A percentile compares a stretch with the other conserved stretches of the same genome.
Conservation (phyloP, 2,113 vertebrate species). For the Grus americana region DNA sequence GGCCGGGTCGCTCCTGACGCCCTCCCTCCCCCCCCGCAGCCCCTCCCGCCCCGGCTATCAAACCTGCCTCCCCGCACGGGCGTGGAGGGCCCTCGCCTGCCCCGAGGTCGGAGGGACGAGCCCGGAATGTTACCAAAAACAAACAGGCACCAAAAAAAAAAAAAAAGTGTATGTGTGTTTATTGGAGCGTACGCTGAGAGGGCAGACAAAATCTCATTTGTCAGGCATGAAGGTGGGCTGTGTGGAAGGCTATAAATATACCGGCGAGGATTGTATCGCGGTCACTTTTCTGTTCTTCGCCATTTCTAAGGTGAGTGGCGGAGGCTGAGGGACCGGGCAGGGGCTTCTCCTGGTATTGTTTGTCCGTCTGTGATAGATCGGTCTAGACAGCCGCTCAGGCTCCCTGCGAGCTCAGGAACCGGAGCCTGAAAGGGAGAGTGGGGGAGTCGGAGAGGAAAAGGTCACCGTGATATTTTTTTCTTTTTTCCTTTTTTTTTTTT, state of each 20-base stretch:
- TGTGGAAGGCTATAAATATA: conserved; percentile 42
- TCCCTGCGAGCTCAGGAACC: conserved; percentile 76
- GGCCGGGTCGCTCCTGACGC: too few relatives aligned
- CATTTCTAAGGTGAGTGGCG: conserved; percentile 69
- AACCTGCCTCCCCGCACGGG: neutral
- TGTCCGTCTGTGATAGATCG: conserved; percentile 78
- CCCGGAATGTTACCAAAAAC: conserved; percentile 7
- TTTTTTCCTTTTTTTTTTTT: neutral
- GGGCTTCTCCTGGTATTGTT: conserved; percentile 71
- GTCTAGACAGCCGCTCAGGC: conserved; percentile 82
- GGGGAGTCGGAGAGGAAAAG: conserved; percentile 67
- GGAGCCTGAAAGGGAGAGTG: conserved; percentile 54
- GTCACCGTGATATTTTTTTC: conserved; percentile 43
- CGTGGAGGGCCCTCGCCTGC: neutral
- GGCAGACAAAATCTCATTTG: conserved; percentile 67
- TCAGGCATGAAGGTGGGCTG: conserved; percentile 68
- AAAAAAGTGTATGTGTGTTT: conserved; percentile 16
- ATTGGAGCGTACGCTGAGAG: conserved; percentile 49
- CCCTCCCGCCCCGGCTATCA: neutral
- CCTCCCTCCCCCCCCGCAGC: neutral
- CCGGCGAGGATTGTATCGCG: conserved; percentile 32
- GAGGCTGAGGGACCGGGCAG: conserved; percentile 53
- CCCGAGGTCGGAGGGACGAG: neutral
- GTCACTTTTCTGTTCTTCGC: conserved; percentile 58
- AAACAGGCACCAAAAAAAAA: neutral